Base-by-base conservation (phyloP, 2,888 invertebrate genomes). In the Unio pictorum region DNA sequence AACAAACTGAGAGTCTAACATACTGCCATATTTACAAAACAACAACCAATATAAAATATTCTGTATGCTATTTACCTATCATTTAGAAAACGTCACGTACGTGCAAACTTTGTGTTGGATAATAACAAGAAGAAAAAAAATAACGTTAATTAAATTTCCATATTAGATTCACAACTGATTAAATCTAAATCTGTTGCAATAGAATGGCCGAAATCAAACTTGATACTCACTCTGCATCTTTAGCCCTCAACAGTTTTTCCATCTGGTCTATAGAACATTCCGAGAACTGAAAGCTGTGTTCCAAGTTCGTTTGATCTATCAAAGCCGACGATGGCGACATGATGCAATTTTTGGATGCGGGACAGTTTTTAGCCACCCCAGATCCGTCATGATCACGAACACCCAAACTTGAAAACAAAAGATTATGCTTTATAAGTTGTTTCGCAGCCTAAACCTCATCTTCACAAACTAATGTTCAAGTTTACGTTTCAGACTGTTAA, bases 261-360 rank as follows among this genome's bases (percentile, higher is more conserved):
- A 82, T 78, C 64, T 82, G 82, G 23, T 68, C 61, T 26, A 79
- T 70, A 15, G 82, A 82, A 62, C 82, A 82, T 20, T 74, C 67
- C 6, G 81, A 81, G 66, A 82, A 82, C 20, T 78, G 79, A 60
- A 82, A 82, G 67, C 82, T 81, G 71, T 78, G 80, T 66, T 73
- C 74, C 11, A 78, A 74, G 54, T 81, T 82, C 17, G 68, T 73
- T n/a, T 74, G 71, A 64, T 79, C 78, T 28, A 82, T 81, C 18
- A 82, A 73, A 23, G 74, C 81, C 3, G 79, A 78, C 1, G 81
- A 79, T 26, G 82, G 81, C 1, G 82, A 79, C 82, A 82, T 82
- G 23, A 82, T 80, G 63, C 81, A 81, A 66, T 82, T 80, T 54
- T 64, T 61, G 4, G 77, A 77, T 7, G 79, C 72, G 30, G 80